Conservation (phyloP, 2,113 vertebrate genomes). For the Nannobrachium achirus region DNA sequence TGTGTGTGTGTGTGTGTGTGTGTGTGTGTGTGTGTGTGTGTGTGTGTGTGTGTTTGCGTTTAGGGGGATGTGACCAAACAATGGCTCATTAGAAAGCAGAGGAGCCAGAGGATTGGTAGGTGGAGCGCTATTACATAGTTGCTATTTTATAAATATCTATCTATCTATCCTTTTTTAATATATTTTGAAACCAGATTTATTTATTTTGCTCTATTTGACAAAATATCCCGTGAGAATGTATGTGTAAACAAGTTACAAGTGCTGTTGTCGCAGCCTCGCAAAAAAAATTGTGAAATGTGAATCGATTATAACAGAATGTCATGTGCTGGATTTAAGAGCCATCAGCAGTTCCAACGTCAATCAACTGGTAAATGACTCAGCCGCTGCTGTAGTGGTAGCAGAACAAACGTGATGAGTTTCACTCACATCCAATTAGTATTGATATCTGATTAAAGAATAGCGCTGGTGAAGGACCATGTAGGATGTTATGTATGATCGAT, state of each 20-base stretch:
- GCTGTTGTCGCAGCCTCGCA: no score
- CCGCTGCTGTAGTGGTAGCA: neutral
- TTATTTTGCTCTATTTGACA: no score
- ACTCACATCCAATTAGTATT: neutral
- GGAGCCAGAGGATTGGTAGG: slow-evolving; percentile 73
- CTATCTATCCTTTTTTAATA: no score
- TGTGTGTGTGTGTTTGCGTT: slow-evolving; percentile 18
- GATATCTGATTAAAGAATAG: slow-evolving; percentile 1
- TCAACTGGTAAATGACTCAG: neutral
- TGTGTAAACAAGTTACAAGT: no score
- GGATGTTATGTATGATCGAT: neutral
- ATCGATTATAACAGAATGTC: neutral
- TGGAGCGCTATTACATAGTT: neutral
- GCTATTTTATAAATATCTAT: no score
- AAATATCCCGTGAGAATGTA: no score
- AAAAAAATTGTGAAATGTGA: no score
- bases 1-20: slow-evolving; percentile 21
- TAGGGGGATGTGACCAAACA: slow-evolving; percentile 77
- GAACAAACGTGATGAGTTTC: slow-evolving; percentile 5
- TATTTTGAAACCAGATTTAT: no score
- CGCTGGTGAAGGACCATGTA: neutral
- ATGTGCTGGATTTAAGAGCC: neutral
- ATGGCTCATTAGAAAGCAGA: slow-evolving; percentile 79
- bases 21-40: slow-evolving; percentile 7
- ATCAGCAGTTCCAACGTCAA: neutral